Evolutionary conservation across 1,140 invertebrate genomes (phyloP), one percentile per base, ranked within the genome.

Genomic region (Phenacoccus solenopsis): DNA sequence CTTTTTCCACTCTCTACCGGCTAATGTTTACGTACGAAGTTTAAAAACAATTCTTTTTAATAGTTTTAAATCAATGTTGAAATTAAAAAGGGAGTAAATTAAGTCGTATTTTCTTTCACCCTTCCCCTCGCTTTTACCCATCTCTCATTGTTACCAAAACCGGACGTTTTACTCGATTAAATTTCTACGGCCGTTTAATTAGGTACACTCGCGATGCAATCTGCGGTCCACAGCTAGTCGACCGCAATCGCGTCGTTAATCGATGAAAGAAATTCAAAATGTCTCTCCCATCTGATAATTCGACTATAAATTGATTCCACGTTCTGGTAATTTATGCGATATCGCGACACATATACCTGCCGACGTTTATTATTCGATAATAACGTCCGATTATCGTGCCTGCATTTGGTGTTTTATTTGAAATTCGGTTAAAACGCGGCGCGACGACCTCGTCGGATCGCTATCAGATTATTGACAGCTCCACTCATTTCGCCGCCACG

Each of bases 41-140:
- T 49, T 49, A 49, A 49, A n/a, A 49, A 49, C 38, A 49, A 49
- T 49, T n/a, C 38, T 49, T 49, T 49, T 49, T 49, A 49, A 49
- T 49, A 49, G 38, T 49, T 5, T 49, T 49, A 49, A 49, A 49
- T 49, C 38, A 49, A 49, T 49, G 38, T 49, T 49, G 38, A 49
- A 49, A 49, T 49, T 49, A 49, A 49, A 49, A 16, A n/a, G 38
- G 38, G 38, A 16, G 38, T n/a, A 49, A 49, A 49, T 49, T 49
- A 49, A 49, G 38, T 49, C 38, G 38, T 49, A 49, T 49, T 49
- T 49, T 49, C n/a, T n/a, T n/a, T n/a, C n/a, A n/a, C n/a, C n/a
- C n/a, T n/a, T n/a, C n/a, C n/a, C n/a, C n/a, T n/a, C n/a, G n/a
- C n/a, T n/a, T n/a, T n/a, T n/a, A n/a, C n/a, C n/a, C n/a, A n/a